Percentiles rank a stretch among this genome's conserved stretches.
Evolutionary conservation across 2,888 invertebrate species (phyloP).

Genomic region (Falcaria lacertinaria): DNA sequence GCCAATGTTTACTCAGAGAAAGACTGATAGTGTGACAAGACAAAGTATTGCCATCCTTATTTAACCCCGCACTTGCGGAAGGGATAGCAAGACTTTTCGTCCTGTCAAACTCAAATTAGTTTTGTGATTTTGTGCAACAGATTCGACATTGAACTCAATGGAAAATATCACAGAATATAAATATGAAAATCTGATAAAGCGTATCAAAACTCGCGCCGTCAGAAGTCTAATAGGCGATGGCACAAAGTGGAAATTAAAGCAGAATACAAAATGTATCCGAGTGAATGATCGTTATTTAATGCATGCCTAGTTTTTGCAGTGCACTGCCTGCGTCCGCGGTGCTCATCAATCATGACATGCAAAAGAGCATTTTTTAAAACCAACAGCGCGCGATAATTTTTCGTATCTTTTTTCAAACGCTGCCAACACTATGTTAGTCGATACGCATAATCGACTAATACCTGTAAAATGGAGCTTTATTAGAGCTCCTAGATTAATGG

Average conservation of each 20-base stretch:
- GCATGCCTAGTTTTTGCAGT: constrained; percentile 47
- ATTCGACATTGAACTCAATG: too few species aligned
- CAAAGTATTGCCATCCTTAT: too few species aligned
- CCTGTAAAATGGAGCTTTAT: background rate
- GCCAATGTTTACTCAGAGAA: too few species aligned
- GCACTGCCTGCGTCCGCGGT: constrained; percentile 37
- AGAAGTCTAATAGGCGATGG: background rate
- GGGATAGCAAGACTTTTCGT: too few species aligned
- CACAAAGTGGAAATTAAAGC: constrained; percentile 17
- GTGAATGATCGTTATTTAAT: constrained; percentile 66
- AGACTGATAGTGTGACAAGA: too few species aligned
- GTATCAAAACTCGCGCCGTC: too few species aligned
- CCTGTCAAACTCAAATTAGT: too few species aligned
- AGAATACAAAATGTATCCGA: constrained; percentile 45
- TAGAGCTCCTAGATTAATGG: too few species aligned
- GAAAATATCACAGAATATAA: too few species aligned
- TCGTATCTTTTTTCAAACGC: constrained; percentile 12
- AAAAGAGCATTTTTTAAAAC: constrained; percentile 45
- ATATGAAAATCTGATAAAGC: too few species aligned
- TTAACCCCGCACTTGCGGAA: too few species aligned
- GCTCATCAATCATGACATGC: constrained; percentile 50
- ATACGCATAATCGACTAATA: background rate
- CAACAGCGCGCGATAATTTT: constrained; percentile 46
- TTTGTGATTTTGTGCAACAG: too few species aligned
- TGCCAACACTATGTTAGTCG: background rate